These are phyloP conservation scores for Psophia crepitans DNA, from an alignment of 2,113 vertebrate species.

Conservation along the genomic window DNA sequence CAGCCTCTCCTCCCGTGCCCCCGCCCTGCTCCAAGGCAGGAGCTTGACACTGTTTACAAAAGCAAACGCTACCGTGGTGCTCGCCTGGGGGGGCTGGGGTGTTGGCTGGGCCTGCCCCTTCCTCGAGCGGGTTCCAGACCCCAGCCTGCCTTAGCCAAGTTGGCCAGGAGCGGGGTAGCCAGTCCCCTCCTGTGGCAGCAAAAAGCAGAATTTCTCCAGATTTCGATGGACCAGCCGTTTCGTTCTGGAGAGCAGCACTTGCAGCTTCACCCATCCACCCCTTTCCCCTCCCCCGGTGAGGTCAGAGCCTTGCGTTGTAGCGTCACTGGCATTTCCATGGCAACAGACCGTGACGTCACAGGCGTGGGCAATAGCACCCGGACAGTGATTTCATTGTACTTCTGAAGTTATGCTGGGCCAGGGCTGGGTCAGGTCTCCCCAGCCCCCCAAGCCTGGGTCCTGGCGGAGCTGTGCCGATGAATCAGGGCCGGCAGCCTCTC, in stretches of 20 bases:
- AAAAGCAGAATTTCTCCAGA: neutral
- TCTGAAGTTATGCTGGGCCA: neutral
- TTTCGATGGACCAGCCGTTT: neutral
- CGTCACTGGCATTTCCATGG: conserved; percentile 19
- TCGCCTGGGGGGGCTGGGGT: neutral
- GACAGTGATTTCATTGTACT: conserved; percentile 19
- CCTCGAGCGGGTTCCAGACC: neutral
- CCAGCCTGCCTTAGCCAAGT: neutral
- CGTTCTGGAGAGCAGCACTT: neutral
- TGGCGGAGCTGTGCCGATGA: neutral
- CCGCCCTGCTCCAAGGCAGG: neutral
- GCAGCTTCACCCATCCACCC: neutral
- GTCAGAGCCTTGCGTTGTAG: neutral
- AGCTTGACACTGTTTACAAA: neutral
- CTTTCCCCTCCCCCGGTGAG: neutral
- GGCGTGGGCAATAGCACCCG: neutral
- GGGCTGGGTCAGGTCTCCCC: neutral
- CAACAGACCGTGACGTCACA: conserved; percentile 34
- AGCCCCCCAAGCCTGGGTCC: neutral
- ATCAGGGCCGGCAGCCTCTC: neutral
- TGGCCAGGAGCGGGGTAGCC: neutral
- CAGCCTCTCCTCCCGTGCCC: neutral
- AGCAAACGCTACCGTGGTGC: neutral
- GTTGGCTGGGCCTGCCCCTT: neutral
- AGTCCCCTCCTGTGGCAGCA: neutral